Evolutionary conservation across 2,888 invertebrate species (phyloP).

Genomic region (Deilephila porcellus): DNA sequence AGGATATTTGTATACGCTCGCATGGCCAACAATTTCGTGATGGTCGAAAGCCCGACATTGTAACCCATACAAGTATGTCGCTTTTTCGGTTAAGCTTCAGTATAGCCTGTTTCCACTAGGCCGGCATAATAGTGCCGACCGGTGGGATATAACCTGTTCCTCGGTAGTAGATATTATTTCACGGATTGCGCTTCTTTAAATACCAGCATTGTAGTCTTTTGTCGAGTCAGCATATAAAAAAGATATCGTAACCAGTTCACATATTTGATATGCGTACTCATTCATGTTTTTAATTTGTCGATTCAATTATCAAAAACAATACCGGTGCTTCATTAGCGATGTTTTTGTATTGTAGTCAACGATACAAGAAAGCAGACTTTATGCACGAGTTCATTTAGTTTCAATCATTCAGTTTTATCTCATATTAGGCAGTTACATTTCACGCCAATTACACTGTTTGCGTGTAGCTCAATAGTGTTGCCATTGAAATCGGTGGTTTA

Average conservation of each 20-base stretch:
- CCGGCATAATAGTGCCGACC: no score
- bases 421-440: not conserved
- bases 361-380: not conserved
- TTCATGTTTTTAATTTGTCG: not conserved
- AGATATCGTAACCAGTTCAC: not conserved
- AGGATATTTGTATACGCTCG: not conserved
- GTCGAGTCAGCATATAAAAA: no score
- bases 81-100: no score
- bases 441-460: not conserved
- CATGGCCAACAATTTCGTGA: no score
- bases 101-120: no score
- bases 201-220: no score
- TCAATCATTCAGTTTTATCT: not conserved
- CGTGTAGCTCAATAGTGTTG: not conserved
- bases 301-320: not conserved
- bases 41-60: no score
- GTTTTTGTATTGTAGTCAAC: not conserved
- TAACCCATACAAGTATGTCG: no score
- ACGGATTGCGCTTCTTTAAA: no score
- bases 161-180: no score
- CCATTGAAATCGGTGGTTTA: no score
- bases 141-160: no score
- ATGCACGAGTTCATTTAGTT: not conserved
- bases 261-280: not conserved
- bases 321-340: not conserved